These are phyloP conservation scores for Anoplophora glabripennis DNA, from an alignment of 1,140 invertebrate genomes.

Conservation along the genomic window DNA sequence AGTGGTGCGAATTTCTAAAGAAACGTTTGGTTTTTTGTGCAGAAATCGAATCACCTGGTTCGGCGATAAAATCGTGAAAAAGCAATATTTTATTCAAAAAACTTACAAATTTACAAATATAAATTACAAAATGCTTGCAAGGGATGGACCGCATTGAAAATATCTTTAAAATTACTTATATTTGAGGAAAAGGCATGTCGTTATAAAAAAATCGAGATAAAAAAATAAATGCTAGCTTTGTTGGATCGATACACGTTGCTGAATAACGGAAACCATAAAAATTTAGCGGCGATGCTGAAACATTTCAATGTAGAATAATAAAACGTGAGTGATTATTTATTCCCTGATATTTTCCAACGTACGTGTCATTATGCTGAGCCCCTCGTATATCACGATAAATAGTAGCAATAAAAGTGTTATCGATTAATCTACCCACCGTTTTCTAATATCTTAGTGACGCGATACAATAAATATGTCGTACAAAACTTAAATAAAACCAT, in stretches of 20 bases:
- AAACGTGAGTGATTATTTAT: too few relatives aligned
- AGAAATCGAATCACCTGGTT: too few relatives aligned
- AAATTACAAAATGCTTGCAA: conserved; percentile 4
- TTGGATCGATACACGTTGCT: too few relatives aligned
- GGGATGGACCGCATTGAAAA: conserved; percentile 8
- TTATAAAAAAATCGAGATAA: too few relatives aligned
- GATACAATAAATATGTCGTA: not conserved
- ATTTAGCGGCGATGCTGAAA: too few relatives aligned
- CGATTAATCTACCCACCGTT: not conserved
- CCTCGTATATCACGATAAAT: not conserved
- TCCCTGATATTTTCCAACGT: too few relatives aligned
- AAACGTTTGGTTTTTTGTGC: too few relatives aligned
- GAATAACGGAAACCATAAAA: too few relatives aligned
- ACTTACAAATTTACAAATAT: conserved; percentile 5
- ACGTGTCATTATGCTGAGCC: not conserved
- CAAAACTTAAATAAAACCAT: not conserved
- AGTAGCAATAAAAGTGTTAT: conserved; percentile 8
- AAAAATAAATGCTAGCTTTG: too few relatives aligned
- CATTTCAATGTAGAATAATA: too few relatives aligned
- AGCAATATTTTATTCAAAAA: conserved; percentile 1
- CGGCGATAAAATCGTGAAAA: conserved; percentile 1
- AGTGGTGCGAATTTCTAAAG: too few relatives aligned
- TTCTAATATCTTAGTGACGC: not conserved
- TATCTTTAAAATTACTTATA: not conserved
- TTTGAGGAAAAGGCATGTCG: not conserved